These are phyloP conservation scores for Atherinosoma microstoma DNA, from an alignment of 2,797 vertebrate species.

Conservation along the genomic window DNA sequence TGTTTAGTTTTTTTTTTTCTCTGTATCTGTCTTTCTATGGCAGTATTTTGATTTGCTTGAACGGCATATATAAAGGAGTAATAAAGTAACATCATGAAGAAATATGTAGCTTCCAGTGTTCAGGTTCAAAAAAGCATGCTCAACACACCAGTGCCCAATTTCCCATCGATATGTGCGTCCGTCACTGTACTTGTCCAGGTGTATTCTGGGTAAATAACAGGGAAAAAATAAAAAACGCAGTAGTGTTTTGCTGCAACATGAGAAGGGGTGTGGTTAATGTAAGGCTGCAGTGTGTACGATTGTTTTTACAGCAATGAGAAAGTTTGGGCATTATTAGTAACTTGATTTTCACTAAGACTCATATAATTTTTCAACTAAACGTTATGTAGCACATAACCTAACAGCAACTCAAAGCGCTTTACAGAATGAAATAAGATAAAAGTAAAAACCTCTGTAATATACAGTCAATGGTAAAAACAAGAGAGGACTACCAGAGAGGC, in stretches of 20 bases:
- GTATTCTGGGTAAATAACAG: constrained; percentile 76
- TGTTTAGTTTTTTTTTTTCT: neutral
- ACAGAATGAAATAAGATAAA: too few species aligned
- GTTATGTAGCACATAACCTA: too few species aligned
- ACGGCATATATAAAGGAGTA: neutral
- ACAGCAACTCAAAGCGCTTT: too few species aligned
- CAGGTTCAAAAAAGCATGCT: constrained; percentile 26
- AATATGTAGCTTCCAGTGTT: neutral
- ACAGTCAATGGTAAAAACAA: too few species aligned
- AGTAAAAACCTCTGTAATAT: too few species aligned
- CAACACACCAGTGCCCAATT: neutral
- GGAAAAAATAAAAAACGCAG: constrained; percentile 36
- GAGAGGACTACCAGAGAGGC: too few species aligned
- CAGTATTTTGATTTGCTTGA: neutral
- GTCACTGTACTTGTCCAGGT: constrained; percentile 73
- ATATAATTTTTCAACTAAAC: too few species aligned
- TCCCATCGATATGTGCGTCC: constrained; percentile 47
- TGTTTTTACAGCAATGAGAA: constrained; percentile 44
- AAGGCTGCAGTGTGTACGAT: constrained; percentile 53
- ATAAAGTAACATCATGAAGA: neutral
- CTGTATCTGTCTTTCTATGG: too few species aligned
- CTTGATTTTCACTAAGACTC: neutral
- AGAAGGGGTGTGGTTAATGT: constrained; percentile 75
- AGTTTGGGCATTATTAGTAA: neutral
- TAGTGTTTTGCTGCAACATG: constrained; percentile 74